Evolutionary conservation across 2,888 invertebrate species (phyloP).

Genomic region (Nemotelus nigrinus): DNA sequence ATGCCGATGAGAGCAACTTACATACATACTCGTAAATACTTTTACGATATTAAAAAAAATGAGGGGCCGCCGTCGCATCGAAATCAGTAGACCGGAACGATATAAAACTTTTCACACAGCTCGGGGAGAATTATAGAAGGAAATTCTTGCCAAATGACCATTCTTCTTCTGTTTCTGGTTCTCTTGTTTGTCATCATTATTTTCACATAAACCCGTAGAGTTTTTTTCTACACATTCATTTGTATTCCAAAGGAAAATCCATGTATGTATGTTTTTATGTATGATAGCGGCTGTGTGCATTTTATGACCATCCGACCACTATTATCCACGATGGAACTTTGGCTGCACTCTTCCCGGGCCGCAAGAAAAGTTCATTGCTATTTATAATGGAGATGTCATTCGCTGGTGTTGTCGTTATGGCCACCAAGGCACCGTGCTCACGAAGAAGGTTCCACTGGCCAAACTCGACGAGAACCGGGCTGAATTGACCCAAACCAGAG

Average conservation of each 20-base stretch:
- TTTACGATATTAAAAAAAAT: slow-evolving; percentile 16
- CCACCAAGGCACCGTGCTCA: too few species aligned
- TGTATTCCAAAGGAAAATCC: neutral
- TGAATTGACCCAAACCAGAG: too few species aligned
- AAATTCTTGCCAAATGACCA: slow-evolving; percentile 41
- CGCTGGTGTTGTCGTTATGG: neutral
- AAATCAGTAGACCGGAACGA: slow-evolving; percentile 46
- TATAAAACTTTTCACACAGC: slow-evolving; percentile 47
- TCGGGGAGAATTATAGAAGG: slow-evolving; percentile 31
- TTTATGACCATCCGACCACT: neutral
- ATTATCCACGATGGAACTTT: too few species aligned
- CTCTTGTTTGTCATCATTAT: neutral
- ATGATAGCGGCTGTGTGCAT: neutral
- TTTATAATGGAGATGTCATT: slow-evolving; percentile 7
- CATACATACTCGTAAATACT: neutral
- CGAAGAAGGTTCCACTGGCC: too few species aligned
- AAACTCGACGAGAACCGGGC: too few species aligned
- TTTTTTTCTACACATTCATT: too few species aligned
- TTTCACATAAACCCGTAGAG: neutral
- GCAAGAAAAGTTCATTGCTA: neutral
- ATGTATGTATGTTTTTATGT: neutral
- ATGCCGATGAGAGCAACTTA: neutral
- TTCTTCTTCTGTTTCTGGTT: slow-evolving; percentile 27
- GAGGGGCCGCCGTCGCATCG: slow-evolving; percentile 6
- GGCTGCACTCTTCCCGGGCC: neutral